Evolutionary conservation across 2,113 vertebrate genomes (phyloP), one percentile per base, ranked within the genome.

Genomic region (Sprattus sprattus): DNA sequence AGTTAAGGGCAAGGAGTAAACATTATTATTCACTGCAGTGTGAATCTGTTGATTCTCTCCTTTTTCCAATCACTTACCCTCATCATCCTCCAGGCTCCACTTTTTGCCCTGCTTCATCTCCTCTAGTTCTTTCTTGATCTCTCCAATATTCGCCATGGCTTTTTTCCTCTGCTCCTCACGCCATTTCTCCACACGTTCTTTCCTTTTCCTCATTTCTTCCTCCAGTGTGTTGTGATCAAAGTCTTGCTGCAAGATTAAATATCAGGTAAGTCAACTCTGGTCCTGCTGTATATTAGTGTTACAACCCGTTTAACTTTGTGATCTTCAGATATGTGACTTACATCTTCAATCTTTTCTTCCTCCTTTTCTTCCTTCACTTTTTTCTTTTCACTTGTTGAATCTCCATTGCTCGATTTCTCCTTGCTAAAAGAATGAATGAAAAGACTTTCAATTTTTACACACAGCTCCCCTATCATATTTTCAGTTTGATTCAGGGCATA

Each of bases 51-150:
- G 10, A 49, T 57, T 54, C 20, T 47, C 25, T 32, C 47, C 11
- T 44, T 20, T 28, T n/a, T 32, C 18, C 6, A 39, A 39, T 44
- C 82, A 7, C 90, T 93, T 94, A 99, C 98, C 98, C 20, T 99
- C 98, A 80, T 99, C 98, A 84, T 99, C 98, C 94, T 99, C 98
- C 89, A 99, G 93, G 85, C 98, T 99, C 98, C 98, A 99, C 88
- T 99, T 99, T 91, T 99, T 99, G 20, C 98, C 97, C 92, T 99
- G 97, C 85, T 99, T 99, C 97, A 99, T 99, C 91, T 99, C 98
- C 93, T 99, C 98, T 50, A 99, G 96, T 90, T 99, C 98, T 88
- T 96, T 99, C 92, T 99, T 99, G 86, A 99, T 92, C 89, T 99
- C 98, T 10, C 98, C 98, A 25, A 99, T 99, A 92, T 98, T 99